Evolutionary conservation across 2,797 vertebrate species (phyloP), one percentile per base, ranked within the genome.

Genomic region (Lagodon rhomboides): DNA sequence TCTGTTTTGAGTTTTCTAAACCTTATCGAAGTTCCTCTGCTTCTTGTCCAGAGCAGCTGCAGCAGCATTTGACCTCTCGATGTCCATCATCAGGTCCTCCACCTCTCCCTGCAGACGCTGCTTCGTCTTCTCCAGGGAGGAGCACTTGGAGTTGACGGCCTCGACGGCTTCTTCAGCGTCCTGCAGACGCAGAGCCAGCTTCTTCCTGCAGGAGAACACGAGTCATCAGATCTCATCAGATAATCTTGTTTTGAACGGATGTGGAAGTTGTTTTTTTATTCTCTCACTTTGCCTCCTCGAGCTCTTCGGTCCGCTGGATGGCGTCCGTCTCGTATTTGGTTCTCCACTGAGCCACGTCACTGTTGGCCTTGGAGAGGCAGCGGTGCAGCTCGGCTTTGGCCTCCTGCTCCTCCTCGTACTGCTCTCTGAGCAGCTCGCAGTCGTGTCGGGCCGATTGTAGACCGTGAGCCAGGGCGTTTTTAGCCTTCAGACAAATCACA

Each of bases 41-140:
- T 95, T 97, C 85, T 94, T 96, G 87, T 95, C 94, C 60, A 96
- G 79, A 7, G 92, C 83, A 0, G 93, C 90, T 0, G 95, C 92
- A 38, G 20, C 89, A 77, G 27, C 49, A 0, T 95, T 96, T 68
- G 95, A 94, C 83, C 93, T 91, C 46, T 95, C 84, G 6, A 91
- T 51, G 7, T 96, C 95, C 23, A 95, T 89, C 90, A 93, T 94
- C 27, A 85, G 75, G 67, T 78, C 89, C 55, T 91, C 88, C 90
- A 91, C 83, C 59, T 91, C 90, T 20, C 80, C 80, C 27, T 93
- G 89, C 53, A 96, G 91, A n/a, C 96, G 83, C 90, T 96, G 96
- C 60, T 97, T 97, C 0, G 96, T 96, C 91, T 97, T 97, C 69
- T 97, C 96, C 6, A 97, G 93, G 8, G 96, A 97, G 15, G 95